These are phyloP conservation scores for Sebastolobus alascanus DNA, from an alignment of 2,797 vertebrate genomes.

Conservation along the genomic window DNA sequence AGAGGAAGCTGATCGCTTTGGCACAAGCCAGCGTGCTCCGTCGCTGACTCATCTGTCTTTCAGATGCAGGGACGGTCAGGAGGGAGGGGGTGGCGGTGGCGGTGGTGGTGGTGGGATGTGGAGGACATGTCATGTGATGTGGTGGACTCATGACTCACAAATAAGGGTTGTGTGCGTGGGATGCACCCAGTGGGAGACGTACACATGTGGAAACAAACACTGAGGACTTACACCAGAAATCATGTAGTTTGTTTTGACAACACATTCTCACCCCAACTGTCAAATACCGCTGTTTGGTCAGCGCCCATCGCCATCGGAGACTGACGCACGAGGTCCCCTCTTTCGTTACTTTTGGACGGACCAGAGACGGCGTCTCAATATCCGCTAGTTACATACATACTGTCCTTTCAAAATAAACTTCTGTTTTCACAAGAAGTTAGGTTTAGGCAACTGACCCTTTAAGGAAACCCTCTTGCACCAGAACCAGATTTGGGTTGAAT, in stretches of 20 bases:
- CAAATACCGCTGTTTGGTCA: too few species aligned
- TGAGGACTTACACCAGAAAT: neutral
- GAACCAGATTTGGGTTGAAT: neutral
- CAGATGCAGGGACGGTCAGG: conserved; percentile 17
- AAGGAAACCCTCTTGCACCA: neutral
- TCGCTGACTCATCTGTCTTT: conserved; percentile 75
- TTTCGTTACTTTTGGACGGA: too few species aligned
- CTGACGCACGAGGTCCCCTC: too few species aligned
- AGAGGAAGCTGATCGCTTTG: conserved; percentile 61
- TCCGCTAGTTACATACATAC: fast-evolving
- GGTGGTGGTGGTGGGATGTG: conserved; percentile 15
- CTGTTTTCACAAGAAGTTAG: too few species aligned
- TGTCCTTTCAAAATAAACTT: too few species aligned
- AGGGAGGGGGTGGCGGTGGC: neutral
- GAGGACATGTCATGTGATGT: conserved; percentile 54
- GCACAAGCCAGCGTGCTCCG: conserved; percentile 39
- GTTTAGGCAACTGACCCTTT: neutral
- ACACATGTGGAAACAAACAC: neutral
- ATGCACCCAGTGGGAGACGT: conserved; percentile 1
- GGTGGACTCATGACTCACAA: conserved; percentile 63
- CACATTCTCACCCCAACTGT: too few species aligned
- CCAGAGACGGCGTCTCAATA: too few species aligned
- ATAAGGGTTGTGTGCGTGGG: conserved; percentile 11
- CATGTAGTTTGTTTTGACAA: neutral
- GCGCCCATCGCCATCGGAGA: too few species aligned